These are phyloP conservation scores for Sarcophaga subvicina DNA, from an alignment of 2,888 invertebrate genomes.

Conservation along the genomic window DNA sequence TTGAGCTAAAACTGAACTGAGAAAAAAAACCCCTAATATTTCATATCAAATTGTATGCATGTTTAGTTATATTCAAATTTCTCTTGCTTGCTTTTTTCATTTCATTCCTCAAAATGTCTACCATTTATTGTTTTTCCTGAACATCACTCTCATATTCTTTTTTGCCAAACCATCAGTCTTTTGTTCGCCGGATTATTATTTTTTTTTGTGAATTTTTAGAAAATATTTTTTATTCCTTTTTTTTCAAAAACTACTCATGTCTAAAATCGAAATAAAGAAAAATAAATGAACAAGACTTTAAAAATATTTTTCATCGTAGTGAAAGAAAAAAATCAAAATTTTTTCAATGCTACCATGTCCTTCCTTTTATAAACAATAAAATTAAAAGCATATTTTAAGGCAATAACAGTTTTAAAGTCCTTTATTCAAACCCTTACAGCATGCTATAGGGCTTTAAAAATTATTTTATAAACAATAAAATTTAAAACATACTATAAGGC, in stretches of 20 bases:
- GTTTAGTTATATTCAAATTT: conserved; percentile 18
- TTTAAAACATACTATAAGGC: too few species aligned
- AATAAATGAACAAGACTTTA: background rate
- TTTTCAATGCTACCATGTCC: too few species aligned
- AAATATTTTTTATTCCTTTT: background rate
- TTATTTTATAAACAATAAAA: too few species aligned
- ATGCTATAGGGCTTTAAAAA: too few species aligned
- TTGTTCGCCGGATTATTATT: conserved; percentile 17
- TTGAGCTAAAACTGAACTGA: background rate
- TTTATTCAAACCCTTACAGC: too few species aligned
- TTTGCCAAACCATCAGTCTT: conserved; percentile 30
- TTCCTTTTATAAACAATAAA: too few species aligned
- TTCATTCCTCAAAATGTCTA: too few species aligned
- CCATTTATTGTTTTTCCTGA: too few species aligned
- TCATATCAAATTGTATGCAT: conserved; percentile 16
- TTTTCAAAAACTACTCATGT: conserved; percentile 28
- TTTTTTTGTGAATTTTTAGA: background rate
- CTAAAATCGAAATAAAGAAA: conserved; percentile 32
- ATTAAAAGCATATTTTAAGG: too few species aligned
- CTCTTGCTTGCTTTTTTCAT: background rate
- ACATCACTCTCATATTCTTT: background rate
- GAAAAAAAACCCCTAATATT: background rate
- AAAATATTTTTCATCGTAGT: conserved; percentile 26
- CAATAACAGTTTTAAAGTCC: too few species aligned
- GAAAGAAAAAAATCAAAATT: background rate